These are phyloP conservation scores for Operophtera brumata DNA, from an alignment of 2,888 invertebrate species.

Conservation along the genomic window DNA sequence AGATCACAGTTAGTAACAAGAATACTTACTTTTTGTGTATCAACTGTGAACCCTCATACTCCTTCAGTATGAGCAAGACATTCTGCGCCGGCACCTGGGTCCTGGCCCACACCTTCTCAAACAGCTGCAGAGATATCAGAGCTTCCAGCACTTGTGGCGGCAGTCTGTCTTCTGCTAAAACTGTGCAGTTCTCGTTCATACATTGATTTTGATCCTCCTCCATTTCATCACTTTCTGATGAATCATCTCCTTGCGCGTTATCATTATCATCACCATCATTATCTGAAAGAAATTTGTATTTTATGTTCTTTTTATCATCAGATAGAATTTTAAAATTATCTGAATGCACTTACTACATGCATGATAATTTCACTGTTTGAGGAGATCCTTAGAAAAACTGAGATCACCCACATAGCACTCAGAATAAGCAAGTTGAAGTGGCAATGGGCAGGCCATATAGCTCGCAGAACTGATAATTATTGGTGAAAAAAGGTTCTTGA, in stretches of 20 bases:
- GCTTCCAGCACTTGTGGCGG: constrained; percentile 82
- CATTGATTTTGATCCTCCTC: constrained; percentile 70
- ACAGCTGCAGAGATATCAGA: constrained; percentile 79
- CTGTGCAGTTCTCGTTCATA: constrained; percentile 38
- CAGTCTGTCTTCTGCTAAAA: constrained; percentile 71
- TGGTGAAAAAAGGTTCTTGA: too few relatives aligned
- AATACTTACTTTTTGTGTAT: constrained; percentile 78
- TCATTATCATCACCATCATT: constrained; percentile 45
- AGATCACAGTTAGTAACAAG: too few relatives aligned
- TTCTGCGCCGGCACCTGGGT: constrained; percentile 78
- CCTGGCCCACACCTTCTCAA: constrained; percentile 81
- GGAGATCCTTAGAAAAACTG: too few relatives aligned
- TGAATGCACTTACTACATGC: too few relatives aligned
- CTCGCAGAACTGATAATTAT: too few relatives aligned
- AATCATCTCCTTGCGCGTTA: constrained; percentile 48
- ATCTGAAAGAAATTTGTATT: constrained; percentile 50
- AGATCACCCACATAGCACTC: too few relatives aligned
- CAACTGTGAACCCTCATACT: constrained; percentile 69
- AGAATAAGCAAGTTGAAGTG: too few relatives aligned
- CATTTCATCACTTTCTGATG: constrained; percentile 64
- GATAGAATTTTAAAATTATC: neutral
- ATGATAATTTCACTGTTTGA: too few relatives aligned
- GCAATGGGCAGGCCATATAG: too few relatives aligned
- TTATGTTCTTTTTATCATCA: too few relatives aligned
- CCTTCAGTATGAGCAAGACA: constrained; percentile 75